phyloP scores from a whole-genome alignment of 2,797 vertebrate species.

The Pteropus rufus region DNA sequence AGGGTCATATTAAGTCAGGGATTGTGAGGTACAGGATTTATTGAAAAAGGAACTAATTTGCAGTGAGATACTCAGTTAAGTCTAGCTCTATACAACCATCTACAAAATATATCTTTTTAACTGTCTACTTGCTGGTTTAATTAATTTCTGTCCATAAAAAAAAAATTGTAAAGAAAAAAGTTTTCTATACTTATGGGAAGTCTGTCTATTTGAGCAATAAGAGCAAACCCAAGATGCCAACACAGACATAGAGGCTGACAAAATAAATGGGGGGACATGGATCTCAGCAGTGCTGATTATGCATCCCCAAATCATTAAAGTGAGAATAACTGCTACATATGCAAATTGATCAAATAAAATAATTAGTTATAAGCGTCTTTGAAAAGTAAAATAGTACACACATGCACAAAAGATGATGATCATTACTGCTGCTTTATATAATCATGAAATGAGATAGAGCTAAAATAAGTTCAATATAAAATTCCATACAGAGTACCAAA shows the following conservation, averaged over 20 bases:
- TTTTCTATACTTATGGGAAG: neutral
- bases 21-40: neutral
- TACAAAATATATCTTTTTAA: neutral
- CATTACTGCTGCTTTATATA: neutral
- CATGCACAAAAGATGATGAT: neutral
- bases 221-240: neutral
- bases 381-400: neutral
- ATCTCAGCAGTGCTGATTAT: neutral
- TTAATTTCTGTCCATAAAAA: neutral
- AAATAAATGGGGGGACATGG: neutral
- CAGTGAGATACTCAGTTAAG: neutral
- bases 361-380: neutral
- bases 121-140: neutral
- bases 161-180: neutral
- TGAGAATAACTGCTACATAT: neutral
- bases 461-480: constrained; percentile 15
- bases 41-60: neutral
- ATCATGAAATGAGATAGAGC: neutral
- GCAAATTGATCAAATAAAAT: neutral
- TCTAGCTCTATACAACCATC: neutral
- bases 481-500: neutral
- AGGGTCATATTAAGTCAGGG: neutral
- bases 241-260: neutral
- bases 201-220: neutral
- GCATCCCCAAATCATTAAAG: neutral